Percentiles rank a stretch among this genome's conserved stretches.
phyloP scores from a whole-genome alignment of 1,140 invertebrate genomes.

The Tetraneura akinire region DNA sequence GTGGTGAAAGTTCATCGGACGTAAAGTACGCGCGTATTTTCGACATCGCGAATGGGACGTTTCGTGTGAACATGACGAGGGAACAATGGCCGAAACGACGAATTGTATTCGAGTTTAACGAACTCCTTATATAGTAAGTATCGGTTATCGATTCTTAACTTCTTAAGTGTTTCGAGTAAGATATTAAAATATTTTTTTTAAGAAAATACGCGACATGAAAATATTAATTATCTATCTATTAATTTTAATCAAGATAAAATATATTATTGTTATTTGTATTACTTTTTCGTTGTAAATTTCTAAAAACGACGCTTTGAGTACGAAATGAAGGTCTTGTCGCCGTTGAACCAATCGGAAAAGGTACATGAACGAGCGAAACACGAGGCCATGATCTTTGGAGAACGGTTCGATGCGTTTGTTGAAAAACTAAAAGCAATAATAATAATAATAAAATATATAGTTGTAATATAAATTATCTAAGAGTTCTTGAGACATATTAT shows the following conservation, averaged over 20 bases:
- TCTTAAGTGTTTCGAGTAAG: too few species aligned
- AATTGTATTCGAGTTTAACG: neutral
- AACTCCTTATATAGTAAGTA: too few species aligned
- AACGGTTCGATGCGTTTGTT: conserved; percentile 63
- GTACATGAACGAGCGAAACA: conserved; percentile 87
- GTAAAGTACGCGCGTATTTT: too few species aligned
- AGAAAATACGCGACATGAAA: too few species aligned
- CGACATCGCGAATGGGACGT: neutral
- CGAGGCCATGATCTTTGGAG: conserved; percentile 76
- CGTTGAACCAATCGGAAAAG: conserved; percentile 81
- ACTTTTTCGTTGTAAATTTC: conserved; percentile 97
- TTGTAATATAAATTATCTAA: too few species aligned
- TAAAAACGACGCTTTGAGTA: conserved; percentile 89
- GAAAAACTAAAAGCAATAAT: conserved; percentile 74
- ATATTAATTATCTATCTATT: too few species aligned
- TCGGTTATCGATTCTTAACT: conserved; percentile 27
- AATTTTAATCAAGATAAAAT: neutral
- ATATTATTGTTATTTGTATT: conserved; percentile 54
- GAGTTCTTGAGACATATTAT: too few species aligned
- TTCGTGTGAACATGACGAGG: too few species aligned
- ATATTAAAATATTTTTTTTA: too few species aligned
- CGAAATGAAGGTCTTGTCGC: conserved; percentile 75
- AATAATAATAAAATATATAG: too few species aligned
- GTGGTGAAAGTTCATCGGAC: too few species aligned
- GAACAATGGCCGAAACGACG: neutral